phyloP scores from a whole-genome alignment of 2,797 vertebrate species.

The Agapornis canus region DNA sequence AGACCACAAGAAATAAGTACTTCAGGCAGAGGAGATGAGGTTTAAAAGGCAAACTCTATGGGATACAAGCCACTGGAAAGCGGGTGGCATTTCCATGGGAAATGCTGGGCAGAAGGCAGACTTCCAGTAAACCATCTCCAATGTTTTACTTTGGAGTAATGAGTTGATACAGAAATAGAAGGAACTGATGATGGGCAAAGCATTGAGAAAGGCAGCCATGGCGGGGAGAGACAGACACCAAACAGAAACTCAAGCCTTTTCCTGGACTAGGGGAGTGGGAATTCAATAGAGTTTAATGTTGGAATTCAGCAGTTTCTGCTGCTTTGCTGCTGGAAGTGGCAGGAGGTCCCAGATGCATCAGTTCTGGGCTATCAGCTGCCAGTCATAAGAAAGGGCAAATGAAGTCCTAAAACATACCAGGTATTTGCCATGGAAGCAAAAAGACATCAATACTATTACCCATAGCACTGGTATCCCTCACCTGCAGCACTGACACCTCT shows the following conservation, averaged over 20 bases:
- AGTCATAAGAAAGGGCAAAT: not conserved
- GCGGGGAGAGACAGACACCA: not conserved
- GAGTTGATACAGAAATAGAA: not conserved
- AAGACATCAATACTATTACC: not conserved
- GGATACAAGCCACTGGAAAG: not conserved
- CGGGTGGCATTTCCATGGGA: not conserved
- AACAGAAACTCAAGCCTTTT: not conserved
- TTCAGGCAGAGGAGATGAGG: not conserved
- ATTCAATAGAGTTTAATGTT: not conserved
- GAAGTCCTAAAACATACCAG: not conserved
- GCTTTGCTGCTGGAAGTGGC: not conserved
- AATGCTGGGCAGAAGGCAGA: not conserved
- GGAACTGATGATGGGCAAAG: not conserved
- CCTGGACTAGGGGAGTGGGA: not conserved
- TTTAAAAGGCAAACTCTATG: not conserved
- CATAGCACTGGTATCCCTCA: not conserved
- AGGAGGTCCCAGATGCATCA: not conserved
- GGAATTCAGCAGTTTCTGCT: not conserved
- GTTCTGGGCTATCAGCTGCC: conserved; percentile 2
- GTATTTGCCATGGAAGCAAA: not conserved
- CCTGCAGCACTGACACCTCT: not conserved
- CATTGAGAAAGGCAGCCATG: not conserved
- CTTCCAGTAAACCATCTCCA: not conserved
- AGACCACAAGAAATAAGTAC: not conserved
- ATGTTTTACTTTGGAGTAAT: not conserved